Conservation (phyloP, 2,113 vertebrate species). For the Podocnemis expansa region DNA sequence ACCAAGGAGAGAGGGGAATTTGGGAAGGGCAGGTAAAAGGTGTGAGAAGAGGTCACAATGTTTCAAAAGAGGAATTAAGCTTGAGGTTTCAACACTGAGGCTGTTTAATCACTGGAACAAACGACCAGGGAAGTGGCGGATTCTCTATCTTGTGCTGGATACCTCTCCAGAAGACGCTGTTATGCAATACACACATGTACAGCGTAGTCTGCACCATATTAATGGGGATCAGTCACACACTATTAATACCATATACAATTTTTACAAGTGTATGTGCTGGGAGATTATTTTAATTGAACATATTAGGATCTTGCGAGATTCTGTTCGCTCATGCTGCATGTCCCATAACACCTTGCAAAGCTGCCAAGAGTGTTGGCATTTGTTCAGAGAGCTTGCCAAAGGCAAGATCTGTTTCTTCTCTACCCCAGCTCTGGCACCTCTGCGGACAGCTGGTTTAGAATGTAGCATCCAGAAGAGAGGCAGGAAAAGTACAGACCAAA, state of each 20-base stretch:
- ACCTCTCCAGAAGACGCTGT: too few relatives aligned
- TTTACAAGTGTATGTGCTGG: background rate
- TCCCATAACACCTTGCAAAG: too few relatives aligned
- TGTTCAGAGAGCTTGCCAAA: background rate
- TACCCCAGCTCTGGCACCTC: background rate
- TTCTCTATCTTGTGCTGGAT: background rate
- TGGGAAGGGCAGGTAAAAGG: background rate
- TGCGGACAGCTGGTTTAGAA: background rate
- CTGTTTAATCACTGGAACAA: background rate
- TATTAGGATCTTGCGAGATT: background rate
- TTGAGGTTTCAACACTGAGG: background rate
- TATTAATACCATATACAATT: background rate
- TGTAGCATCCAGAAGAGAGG: background rate
- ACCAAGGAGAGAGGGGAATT: background rate
- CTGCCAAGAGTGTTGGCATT: background rate
- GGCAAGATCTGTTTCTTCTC: background rate
- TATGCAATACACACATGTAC: too few relatives aligned
- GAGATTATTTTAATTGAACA: too few relatives aligned
- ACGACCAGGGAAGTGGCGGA: background rate
- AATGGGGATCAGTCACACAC: background rate
- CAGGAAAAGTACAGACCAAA: background rate
- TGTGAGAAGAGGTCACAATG: background rate
- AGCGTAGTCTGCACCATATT: background rate
- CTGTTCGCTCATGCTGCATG: background rate
- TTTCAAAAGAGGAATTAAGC: background rate